Percentiles rank a stretch among this genome's conserved stretches.
Evolutionary conservation across 2,113 vertebrate species (phyloP).

Genomic region (Sorex araneus): DNA sequence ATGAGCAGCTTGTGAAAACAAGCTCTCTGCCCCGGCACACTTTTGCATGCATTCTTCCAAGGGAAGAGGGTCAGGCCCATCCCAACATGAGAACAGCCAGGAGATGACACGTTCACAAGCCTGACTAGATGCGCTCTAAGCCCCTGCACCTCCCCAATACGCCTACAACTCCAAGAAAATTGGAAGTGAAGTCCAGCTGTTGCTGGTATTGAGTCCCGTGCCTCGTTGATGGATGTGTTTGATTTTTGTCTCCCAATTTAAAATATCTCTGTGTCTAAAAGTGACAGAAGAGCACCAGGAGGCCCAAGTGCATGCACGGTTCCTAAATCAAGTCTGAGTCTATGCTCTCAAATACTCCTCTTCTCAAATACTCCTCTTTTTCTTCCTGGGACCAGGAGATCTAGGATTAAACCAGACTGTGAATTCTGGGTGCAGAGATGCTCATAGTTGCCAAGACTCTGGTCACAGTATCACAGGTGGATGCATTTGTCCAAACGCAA

Average conservation of each 20-base stretch:
- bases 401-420: background rate
- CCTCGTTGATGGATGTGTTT: constrained; percentile 13
- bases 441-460: too few relatives aligned
- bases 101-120: background rate
- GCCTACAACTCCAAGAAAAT: constrained; percentile 35
- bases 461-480: background rate
- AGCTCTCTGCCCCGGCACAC: background rate
- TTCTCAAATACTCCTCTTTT: background rate
- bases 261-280: background rate
- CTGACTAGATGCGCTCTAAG: constrained; percentile 39
- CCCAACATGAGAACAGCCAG: background rate
- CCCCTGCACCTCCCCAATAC: constrained; percentile 9
- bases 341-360: background rate
- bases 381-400: background rate
- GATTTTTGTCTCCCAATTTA: constrained; percentile 36
- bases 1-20: constrained; percentile 2
- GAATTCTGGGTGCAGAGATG: background rate
- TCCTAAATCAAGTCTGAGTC: constrained; percentile 2
- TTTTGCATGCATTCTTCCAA: background rate
- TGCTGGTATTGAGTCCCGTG: constrained; percentile 1
- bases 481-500: background rate
- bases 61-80: background rate
- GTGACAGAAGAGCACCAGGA: background rate
- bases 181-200: constrained; percentile 33
- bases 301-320: constrained; percentile 1